Percentiles rank a stretch among this genome's conserved stretches.
phyloP scores from a whole-genome alignment of 2,888 invertebrate genomes.

The Aspidiotus destructor region DNA sequence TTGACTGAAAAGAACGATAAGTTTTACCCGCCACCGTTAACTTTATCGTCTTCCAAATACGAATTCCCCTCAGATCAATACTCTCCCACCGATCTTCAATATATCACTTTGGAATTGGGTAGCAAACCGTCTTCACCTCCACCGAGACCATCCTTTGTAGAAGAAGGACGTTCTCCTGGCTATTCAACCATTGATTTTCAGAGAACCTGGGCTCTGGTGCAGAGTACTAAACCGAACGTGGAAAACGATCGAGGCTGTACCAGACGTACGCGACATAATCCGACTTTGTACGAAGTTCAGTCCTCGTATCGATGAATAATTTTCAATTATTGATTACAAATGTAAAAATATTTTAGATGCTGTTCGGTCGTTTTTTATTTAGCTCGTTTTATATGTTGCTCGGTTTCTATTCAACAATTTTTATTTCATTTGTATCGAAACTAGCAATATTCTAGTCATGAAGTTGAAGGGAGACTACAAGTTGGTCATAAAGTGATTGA shows the following conservation, averaged over 20 bases:
- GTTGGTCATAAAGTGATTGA: too few relatives aligned
- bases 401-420: too few relatives aligned
- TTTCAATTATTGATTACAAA: too few relatives aligned
- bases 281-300: conserved; percentile 41
- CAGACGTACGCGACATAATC: conserved; percentile 73
- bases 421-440: too few relatives aligned
- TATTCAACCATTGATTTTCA: conserved; percentile 92
- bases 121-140: conserved; percentile 17
- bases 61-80: neutral
- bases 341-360: too few relatives aligned
- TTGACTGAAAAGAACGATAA: conserved; percentile 9
- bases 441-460: too few relatives aligned
- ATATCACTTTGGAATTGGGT: conserved; percentile 8
- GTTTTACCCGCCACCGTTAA: conserved; percentile 6
- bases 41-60: neutral
- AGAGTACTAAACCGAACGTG: conserved; percentile 56
- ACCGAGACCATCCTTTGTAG: conserved; percentile 2
- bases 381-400: too few relatives aligned
- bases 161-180: conserved; percentile 45
- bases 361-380: too few relatives aligned
- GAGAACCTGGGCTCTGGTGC: conserved; percentile 79
- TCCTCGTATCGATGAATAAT: neutral
- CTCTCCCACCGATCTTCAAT: conserved; percentile 17
- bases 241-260: conserved; percentile 62
- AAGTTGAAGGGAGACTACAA: too few relatives aligned